Conservation (phyloP, 2,113 vertebrate species). For the Mus musculus region DNA sequence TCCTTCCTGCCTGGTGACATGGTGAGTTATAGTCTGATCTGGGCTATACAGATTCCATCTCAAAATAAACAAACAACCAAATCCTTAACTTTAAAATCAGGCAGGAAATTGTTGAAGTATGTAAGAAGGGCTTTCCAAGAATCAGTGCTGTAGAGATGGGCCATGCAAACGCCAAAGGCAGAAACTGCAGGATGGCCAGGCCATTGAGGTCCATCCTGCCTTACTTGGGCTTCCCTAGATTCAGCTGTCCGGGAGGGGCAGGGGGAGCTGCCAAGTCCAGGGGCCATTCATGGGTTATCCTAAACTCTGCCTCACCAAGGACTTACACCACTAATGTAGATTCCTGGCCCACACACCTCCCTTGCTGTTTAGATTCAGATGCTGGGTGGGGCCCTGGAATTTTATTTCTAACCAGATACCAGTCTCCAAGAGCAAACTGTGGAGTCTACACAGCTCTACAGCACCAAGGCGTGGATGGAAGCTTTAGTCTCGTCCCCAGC, state of each 20-base stretch:
- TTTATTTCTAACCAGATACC: not conserved
- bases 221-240: not conserved
- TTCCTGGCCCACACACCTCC: not conserved
- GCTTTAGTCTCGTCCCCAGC: not conserved
- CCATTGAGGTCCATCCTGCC: not conserved
- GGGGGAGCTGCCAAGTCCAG: not conserved
- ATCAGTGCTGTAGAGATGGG: not conserved
- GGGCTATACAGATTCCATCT: not conserved
- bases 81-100: not conserved
- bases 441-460: not conserved
- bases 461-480: not conserved
- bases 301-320: not conserved
- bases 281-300: rapidly evolving
- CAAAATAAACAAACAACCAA: not conserved
- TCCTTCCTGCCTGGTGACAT: not conserved
- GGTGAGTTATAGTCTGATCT: not conserved
- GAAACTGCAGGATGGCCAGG: too few relatives aligned
- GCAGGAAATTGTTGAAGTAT: not conserved
- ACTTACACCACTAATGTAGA: not conserved
- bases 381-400: not conserved
- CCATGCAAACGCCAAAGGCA: rapidly evolving
- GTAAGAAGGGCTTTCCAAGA: not conserved
- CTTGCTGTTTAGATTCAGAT: not conserved
- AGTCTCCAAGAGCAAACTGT: not conserved
- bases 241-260: not conserved